Evolutionary conservation across 2,113 vertebrate species (phyloP).

Genomic region (Carassius gibelio): DNA sequence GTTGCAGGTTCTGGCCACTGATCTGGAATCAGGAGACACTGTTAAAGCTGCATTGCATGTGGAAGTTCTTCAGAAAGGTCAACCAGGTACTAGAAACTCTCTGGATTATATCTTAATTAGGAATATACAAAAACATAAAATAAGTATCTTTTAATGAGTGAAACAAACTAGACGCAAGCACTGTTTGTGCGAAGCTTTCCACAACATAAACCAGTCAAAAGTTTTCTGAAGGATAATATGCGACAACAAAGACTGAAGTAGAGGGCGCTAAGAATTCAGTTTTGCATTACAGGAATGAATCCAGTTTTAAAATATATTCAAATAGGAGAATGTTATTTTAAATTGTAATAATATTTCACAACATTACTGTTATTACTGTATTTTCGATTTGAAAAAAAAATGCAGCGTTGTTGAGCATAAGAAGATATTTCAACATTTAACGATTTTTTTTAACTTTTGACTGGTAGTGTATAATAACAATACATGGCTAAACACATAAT

Average conservation of each 20-base stretch:
- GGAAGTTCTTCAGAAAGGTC: conserved; percentile 72
- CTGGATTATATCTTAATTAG: background rate
- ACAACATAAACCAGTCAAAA: background rate
- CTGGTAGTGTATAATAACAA: background rate
- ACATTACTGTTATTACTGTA: background rate
- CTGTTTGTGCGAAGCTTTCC: background rate
- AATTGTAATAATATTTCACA: background rate
- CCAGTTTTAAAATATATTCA: background rate
- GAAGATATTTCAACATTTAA: no score
- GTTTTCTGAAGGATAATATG: background rate
- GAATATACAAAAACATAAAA: background rate
- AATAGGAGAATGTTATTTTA: background rate
- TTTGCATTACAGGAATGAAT: no score
- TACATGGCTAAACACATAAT: background rate
- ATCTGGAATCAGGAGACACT: conserved; percentile 73
- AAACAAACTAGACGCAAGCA: background rate
- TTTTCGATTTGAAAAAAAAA: no score
- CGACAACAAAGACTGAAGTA: background rate
- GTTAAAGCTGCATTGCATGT: conserved; percentile 67
- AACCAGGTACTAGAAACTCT: conserved; percentile 66
- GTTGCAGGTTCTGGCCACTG: conserved; percentile 64
- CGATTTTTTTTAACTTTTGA: background rate
- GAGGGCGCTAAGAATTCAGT: no score
- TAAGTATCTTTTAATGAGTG: background rate
- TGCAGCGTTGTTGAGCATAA: no score